Evolutionary conservation across 2,888 invertebrate species (phyloP).

Genomic region (Amphiduros pacificus): DNA sequence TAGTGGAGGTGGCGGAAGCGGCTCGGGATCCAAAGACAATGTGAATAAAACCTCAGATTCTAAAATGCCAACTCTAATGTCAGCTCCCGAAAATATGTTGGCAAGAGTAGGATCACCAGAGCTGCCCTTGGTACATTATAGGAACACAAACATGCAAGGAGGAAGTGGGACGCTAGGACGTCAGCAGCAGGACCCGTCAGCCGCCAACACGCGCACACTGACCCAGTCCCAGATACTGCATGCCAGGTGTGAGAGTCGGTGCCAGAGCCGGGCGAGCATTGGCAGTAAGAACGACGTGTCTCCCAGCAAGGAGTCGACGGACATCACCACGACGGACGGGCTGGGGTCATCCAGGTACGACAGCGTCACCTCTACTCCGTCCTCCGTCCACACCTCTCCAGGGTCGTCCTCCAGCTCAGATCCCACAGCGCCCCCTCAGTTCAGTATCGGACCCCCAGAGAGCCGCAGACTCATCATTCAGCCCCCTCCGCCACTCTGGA

Average conservation of each 20-base stretch:
- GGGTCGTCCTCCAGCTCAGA: neutral
- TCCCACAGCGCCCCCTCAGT: no score
- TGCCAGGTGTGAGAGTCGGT: conserved; percentile 7
- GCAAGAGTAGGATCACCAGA: conserved; percentile 45
- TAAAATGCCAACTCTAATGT: conserved; percentile 7
- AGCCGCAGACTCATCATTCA: neutral
- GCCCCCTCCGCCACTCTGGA: no score
- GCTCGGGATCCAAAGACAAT: conserved; percentile 7
- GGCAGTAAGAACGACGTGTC: neutral
- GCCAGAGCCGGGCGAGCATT: neutral
- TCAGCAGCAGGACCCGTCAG: neutral
- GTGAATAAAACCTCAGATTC: conserved; percentile 29
- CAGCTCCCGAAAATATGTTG: neutral
- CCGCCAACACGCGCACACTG: conserved; percentile 11
- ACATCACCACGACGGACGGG: neutral
- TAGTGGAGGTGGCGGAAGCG: conserved; percentile 31
- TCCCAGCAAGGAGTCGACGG: neutral
- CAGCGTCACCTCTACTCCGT: neutral
- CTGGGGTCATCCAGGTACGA: neutral
- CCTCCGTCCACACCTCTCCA: neutral
- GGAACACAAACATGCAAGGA: conserved; percentile 36
- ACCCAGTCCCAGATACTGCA: conserved; percentile 29
- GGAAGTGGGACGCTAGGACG: conserved; percentile 16
- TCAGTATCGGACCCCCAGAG: neutral
- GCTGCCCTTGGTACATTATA: conserved; percentile 53